These are phyloP conservation scores for Macquaria ambigua DNA, from an alignment of 2,113 vertebrate species.

Conservation along the genomic window DNA sequence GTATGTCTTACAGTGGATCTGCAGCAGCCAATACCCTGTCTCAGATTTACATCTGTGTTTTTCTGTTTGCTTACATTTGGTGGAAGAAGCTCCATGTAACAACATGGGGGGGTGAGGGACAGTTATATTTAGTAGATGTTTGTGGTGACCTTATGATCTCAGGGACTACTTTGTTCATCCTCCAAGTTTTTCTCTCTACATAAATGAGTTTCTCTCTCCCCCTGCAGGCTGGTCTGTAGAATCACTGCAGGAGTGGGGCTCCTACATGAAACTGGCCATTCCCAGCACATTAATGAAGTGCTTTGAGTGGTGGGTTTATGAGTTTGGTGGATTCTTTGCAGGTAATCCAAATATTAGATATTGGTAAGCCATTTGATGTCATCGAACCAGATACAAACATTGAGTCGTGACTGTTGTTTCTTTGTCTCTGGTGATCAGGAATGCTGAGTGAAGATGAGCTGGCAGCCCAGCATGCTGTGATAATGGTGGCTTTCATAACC, in stretches of 20 bases:
- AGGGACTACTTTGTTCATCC: not conserved
- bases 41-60: slow-evolving; percentile 84
- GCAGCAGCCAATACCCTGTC: slow-evolving; percentile 89
- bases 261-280: slow-evolving; percentile 87
- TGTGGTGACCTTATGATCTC: not conserved
- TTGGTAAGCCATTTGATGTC: not conserved
- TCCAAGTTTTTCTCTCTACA: not conserved
- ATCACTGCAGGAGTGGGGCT: slow-evolving; percentile 89
- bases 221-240: slow-evolving; percentile 78
- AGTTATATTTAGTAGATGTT: not conserved
- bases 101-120: slow-evolving; percentile 24
- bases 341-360: slow-evolving; percentile 70
- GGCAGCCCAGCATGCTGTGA: slow-evolving; percentile 90
- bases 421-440: slow-evolving; percentile 78
- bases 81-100: slow-evolving; percentile 35
- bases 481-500: slow-evolving; percentile 83
- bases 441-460: slow-evolving; percentile 88
- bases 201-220: slow-evolving; percentile 23
- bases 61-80: slow-evolving; percentile 87
- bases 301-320: slow-evolving; percentile 94
- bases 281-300: slow-evolving; percentile 91
- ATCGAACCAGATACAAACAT: not conserved
- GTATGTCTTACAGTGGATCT: slow-evolving; percentile 85
- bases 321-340: slow-evolving; percentile 89
- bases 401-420: not conserved